Evolutionary conservation across 2,113 vertebrate species (phyloP).

Genomic region (Chaenocephalus aceratus): DNA sequence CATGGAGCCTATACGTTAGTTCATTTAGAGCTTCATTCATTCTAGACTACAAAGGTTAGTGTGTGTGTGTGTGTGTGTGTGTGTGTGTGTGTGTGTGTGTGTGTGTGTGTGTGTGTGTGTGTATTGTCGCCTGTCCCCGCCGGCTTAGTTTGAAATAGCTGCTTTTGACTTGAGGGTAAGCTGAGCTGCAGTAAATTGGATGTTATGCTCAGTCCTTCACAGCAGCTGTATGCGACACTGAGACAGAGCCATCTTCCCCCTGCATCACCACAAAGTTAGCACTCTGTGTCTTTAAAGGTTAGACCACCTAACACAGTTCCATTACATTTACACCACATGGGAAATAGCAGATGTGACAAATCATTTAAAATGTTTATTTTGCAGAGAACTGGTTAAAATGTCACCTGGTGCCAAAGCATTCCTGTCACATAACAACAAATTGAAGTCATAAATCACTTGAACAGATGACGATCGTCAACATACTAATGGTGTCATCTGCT

Average conservation of each 20-base stretch:
- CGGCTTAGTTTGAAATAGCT: constrained; percentile 63
- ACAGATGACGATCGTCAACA: constrained; percentile 4
- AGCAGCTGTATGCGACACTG: constrained; percentile 69
- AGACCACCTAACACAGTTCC: constrained; percentile 22
- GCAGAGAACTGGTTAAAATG: constrained; percentile 14
- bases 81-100: background rate
- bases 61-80: background rate
- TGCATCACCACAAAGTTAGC: constrained; percentile 60
- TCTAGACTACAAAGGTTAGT: constrained; percentile 49
- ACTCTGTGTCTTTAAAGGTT: constrained; percentile 54
- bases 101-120: constrained; percentile 36
- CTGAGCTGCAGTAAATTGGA: constrained; percentile 79
- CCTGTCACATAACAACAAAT: constrained; percentile 23
- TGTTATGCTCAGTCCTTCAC: constrained; percentile 78
- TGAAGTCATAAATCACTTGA: constrained; percentile 27
- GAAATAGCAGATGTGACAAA: constrained; percentile 10
- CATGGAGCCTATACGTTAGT: constrained; percentile 31
- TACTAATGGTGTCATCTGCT: constrained; percentile 26
- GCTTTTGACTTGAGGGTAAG: constrained; percentile 76
- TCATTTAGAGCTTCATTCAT: constrained; percentile 47
- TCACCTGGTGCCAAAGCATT: constrained; percentile 28
- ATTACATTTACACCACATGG: background rate
- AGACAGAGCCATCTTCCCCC: constrained; percentile 58
- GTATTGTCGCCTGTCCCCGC: constrained; percentile 41
- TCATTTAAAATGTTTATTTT: constrained; percentile 18